phyloP scores from a whole-genome alignment of 2,888 invertebrate species.

The Resseliella maxima region DNA sequence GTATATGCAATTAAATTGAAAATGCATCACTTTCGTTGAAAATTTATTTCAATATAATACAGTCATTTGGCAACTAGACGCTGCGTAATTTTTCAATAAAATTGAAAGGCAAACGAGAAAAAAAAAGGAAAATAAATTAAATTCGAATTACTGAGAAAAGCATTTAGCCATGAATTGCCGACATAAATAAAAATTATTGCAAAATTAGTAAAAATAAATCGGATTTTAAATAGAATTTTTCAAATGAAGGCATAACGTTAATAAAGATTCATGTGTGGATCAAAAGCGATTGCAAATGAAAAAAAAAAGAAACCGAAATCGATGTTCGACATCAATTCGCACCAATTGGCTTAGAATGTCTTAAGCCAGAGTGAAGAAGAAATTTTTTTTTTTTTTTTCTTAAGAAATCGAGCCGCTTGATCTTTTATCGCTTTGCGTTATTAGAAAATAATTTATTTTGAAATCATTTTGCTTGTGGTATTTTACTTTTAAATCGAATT shows the following conservation, averaged over 20 bases:
- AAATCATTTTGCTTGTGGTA: background rate
- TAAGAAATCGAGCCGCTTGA: background rate
- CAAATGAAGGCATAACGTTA: background rate
- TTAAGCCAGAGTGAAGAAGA: background rate
- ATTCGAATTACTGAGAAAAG: background rate
- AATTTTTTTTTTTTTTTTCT: too few relatives aligned
- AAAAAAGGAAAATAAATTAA: background rate
- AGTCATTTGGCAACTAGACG: background rate
- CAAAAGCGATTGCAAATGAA: background rate
- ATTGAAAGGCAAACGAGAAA: background rate
- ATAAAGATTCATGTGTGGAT: constrained; percentile 21
- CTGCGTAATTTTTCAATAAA: background rate
- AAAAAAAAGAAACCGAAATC: background rate
- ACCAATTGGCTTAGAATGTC: background rate
- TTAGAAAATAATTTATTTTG: background rate
- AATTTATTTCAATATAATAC: background rate
- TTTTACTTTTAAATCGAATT: background rate
- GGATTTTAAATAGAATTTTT: background rate
- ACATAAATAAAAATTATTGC: constrained; percentile 4
- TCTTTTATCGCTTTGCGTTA: background rate
- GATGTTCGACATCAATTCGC: too few relatives aligned
- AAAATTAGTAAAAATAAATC: background rate
- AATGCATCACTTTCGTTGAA: background rate
- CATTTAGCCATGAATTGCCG: background rate
- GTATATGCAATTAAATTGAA: too few relatives aligned